These are phyloP conservation scores for Reticulitermes speratus DNA, from an alignment of 1,140 invertebrate genomes.

Conservation along the genomic window DNA sequence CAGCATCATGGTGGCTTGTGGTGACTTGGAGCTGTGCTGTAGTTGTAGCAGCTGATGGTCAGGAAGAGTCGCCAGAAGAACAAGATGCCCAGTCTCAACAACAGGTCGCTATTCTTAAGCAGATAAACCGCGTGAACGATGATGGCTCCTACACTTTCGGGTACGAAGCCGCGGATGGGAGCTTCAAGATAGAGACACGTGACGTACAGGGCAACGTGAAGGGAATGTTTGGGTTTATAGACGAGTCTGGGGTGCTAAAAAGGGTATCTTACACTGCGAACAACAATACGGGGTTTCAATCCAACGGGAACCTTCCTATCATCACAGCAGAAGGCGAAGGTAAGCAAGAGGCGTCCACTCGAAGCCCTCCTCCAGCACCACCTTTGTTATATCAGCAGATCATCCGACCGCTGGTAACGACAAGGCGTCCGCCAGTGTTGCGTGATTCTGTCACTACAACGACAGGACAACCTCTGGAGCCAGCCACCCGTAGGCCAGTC, in stretches of 20 bases:
- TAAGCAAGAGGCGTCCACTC: background rate
- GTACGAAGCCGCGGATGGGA: slow-evolving; percentile 80
- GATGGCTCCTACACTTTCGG: slow-evolving; percentile 84
- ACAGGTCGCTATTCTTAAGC: slow-evolving; percentile 64
- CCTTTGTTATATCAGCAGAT: slow-evolving; percentile 26
- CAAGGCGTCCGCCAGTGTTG: background rate
- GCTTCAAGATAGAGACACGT: slow-evolving; percentile 80
- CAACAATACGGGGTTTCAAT: slow-evolving; percentile 56
- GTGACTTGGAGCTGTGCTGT: background rate
- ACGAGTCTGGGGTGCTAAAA: slow-evolving; percentile 76
- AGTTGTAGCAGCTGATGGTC: background rate
- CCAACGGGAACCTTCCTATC: background rate
- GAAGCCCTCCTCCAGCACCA: background rate
- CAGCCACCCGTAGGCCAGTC: background rate
- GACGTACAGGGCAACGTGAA: slow-evolving; percentile 78
- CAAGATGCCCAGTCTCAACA: slow-evolving; percentile 33
- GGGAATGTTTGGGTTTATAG: slow-evolving; percentile 83
- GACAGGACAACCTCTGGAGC: background rate
- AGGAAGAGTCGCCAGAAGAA: background rate
- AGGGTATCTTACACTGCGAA: slow-evolving; percentile 76
- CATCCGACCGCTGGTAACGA: slow-evolving; percentile 4
- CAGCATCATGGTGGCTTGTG: background rate
- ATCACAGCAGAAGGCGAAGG: background rate
- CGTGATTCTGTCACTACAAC: background rate
- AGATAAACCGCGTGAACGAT: slow-evolving; percentile 76